Base-by-base conservation (phyloP, 2,113 vertebrate species). In the Neogale vison region DNA sequence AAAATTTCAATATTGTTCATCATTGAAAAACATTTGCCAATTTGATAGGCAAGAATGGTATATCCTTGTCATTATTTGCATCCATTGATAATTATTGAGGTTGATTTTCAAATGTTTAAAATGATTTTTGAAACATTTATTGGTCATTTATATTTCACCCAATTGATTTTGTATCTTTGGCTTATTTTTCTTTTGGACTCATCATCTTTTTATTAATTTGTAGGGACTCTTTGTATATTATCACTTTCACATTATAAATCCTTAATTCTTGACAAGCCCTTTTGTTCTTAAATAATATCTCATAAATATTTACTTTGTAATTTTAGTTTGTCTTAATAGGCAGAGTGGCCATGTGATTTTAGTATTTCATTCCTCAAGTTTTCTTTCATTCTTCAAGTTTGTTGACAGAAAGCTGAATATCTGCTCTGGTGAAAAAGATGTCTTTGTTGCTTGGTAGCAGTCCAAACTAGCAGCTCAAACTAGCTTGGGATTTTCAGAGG, bases 21-120 rank as follows among this genome's bases (percentile, higher is more conserved):
- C 36, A 88, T 65, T 92, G 88, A 86, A 89, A 89, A 91, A 55
- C 15, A 81, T 93, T 95, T 95, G 24, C 23, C 34, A 92, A 10
- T 92, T 95, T 84, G 71, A 80, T 90, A 80, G 95, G 80, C 39
- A 93, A 86, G 95, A 94, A 57, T 96, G 26, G 17, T 34, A 67
- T 94, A 95, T 96, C 5, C 63, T 96, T 95, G 14, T 97, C 83
- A 96, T 90, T 80, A 74, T 93, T 96, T 90, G 52, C 8, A 83
- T 89, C 72, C 36, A 71, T 45, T 94, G 61, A 92, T 88, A 81
- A 88, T 85, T 86, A 74, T 26, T 86, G 52, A 95, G 21, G 57
- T 71, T 93, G 50, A 83, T 74, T 93, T 92, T 88, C 55, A 89
- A 90, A 72, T 93, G 50, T 72, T 96, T 76, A 59, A 94, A 65